phyloP scores from a whole-genome alignment of 2,113 vertebrate species.

The Bubo bubo region DNA sequence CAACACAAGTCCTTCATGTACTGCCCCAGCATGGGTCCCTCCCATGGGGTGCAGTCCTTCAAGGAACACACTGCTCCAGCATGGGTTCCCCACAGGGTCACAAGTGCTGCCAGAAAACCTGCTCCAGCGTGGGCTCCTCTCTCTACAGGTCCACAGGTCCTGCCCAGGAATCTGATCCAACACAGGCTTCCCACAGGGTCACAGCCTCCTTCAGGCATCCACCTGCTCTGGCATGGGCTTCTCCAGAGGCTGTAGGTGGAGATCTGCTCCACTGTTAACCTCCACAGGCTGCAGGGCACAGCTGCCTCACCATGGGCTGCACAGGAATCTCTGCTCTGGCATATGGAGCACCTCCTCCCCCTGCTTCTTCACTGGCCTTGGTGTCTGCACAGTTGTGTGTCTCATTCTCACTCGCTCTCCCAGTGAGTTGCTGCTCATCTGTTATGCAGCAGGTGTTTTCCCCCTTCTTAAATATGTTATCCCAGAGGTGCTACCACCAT shows the following conservation, averaged over 20 bases:
- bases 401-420: not conserved
- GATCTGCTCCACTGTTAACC: fast-evolving
- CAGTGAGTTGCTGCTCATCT: not conserved
- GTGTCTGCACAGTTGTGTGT: not conserved
- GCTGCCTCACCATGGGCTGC: not conserved
- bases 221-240: not conserved
- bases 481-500: not conserved
- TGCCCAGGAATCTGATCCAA: not conserved
- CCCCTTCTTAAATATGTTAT: not conserved
- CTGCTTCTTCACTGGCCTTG: not conserved
- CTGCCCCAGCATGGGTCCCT: not conserved
- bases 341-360: not conserved
- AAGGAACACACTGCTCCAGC: not conserved
- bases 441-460: too few species aligned
- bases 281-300: not conserved
- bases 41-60: not conserved
- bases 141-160: not conserved
- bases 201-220: not conserved
- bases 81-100: too few species aligned
- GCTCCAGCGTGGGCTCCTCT: not conserved
- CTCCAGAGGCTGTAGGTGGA: not conserved
- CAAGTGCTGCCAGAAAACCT: not conserved
- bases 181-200: not conserved
- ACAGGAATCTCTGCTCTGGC: not conserved
- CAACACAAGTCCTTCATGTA: not conserved